Conservation (phyloP, 2,113 vertebrate genomes). For the Rhizomys pruinosus region DNA sequence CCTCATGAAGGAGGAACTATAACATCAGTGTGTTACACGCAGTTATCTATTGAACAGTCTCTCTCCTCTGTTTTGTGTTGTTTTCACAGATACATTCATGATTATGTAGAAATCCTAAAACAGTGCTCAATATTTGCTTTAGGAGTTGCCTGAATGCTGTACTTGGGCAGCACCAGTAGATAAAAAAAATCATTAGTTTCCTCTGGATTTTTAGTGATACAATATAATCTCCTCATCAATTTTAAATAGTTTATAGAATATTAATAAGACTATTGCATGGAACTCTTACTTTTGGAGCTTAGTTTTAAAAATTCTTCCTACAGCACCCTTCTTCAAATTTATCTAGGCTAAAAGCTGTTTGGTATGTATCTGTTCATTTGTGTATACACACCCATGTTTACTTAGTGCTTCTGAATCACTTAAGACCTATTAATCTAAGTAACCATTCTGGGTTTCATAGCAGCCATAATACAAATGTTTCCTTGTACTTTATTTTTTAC, state of each 20-base stretch:
- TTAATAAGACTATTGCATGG: conserved; percentile 31
- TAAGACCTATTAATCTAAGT: conserved; percentile 43
- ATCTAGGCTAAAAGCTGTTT: conserved; percentile 42
- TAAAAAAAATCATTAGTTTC: not conserved
- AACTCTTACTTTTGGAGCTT: conserved; percentile 2
- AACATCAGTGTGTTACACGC: no score
- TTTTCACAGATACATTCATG: not conserved
- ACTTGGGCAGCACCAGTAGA: not conserved
- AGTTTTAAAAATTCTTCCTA: conserved; percentile 66
- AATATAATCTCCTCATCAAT: not conserved
- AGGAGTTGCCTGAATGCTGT: not conserved
- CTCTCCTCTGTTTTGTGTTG: not conserved
- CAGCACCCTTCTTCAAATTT: conserved; percentile 52
- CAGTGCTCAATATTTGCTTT: not conserved
- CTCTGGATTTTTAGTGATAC: conserved; percentile 10
- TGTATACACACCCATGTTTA: conserved; percentile 59
- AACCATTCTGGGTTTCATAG: conserved; percentile 25
- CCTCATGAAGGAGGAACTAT: not conserved
- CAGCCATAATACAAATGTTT: conserved; percentile 2
- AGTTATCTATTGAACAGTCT: not conserved
- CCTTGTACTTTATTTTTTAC: not conserved
- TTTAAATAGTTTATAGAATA: conserved; percentile 50
- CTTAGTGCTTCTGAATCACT: conserved; percentile 55
- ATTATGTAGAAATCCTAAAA: conserved; percentile 25
- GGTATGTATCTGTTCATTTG: conserved; percentile 40